A percentile compares a stretch with the other conserved stretches of the same genome.
phyloP scores from a whole-genome alignment of 2,888 invertebrate genomes.

The Andrena marginata region DNA sequence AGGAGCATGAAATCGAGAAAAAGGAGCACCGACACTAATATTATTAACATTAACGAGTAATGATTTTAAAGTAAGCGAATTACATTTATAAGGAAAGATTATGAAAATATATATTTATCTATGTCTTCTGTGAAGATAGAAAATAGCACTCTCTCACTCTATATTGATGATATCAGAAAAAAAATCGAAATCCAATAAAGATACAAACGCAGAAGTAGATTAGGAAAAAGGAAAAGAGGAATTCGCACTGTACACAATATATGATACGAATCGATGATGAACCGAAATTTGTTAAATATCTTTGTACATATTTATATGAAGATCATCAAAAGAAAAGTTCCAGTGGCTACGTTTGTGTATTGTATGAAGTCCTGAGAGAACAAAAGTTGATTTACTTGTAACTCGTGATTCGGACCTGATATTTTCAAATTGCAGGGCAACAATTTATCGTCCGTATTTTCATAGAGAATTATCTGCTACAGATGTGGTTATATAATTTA shows the following conservation, averaged over 20 bases:
- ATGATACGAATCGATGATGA: slow-evolving; percentile 74
- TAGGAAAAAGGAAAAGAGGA: slow-evolving; percentile 72
- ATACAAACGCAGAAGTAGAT: slow-evolving; percentile 81
- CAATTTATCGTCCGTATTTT: slow-evolving; percentile 62
- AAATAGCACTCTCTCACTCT: slow-evolving; percentile 85
- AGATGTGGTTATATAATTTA: slow-evolving; percentile 1
- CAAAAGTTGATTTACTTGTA: slow-evolving; percentile 60
- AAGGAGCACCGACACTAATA: slow-evolving; percentile 84
- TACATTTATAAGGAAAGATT: slow-evolving; percentile 85
- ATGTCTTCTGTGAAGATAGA: slow-evolving; percentile 86
- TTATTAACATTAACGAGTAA: slow-evolving; percentile 84
- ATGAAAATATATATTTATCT: slow-evolving; percentile 86
- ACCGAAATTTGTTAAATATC: slow-evolving; percentile 80
- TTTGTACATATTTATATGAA: slow-evolving; percentile 80
- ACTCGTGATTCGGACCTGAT: slow-evolving; percentile 52
- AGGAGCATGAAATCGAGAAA: slow-evolving; percentile 77
- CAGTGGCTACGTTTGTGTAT: slow-evolving; percentile 71
- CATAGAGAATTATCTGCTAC: slow-evolving; percentile 50
- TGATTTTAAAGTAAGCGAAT: slow-evolving; percentile 84
- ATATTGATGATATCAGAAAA: slow-evolving; percentile 83
- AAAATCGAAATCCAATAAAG: slow-evolving; percentile 76
- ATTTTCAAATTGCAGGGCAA: slow-evolving; percentile 41
- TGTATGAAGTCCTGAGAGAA: slow-evolving; percentile 56
- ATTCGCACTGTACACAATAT: slow-evolving; percentile 78
- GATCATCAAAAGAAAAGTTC: slow-evolving; percentile 77